Percentiles rank a stretch among this genome's conserved stretches.
Evolutionary conservation across 2,888 invertebrate genomes (phyloP).

Genomic region (Hartigia nigra): DNA sequence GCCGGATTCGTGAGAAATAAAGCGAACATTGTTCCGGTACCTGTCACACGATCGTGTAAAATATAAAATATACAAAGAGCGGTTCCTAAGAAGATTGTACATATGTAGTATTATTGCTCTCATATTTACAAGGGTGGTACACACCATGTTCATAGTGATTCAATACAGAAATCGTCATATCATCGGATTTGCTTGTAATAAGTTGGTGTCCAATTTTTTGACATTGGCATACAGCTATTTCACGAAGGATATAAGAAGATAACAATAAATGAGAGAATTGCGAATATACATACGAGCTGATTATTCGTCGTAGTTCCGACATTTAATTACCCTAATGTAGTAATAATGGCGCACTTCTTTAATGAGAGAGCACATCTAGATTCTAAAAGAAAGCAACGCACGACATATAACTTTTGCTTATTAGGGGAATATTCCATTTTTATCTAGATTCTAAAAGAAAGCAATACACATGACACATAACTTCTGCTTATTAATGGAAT

Average conservation of each 20-base stretch:
- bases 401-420: neutral
- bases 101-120: constrained; percentile 14
- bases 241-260: constrained; percentile 12
- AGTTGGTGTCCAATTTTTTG: constrained; percentile 21
- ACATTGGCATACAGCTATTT: constrained; percentile 25
- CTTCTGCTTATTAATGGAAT: neutral
- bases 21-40: constrained; percentile 44
- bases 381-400: neutral
- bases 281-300: neutral
- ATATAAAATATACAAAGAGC: constrained; percentile 29
- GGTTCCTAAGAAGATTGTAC: constrained; percentile 31
- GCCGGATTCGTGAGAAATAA: neutral
- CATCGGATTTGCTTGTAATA: constrained; percentile 27
- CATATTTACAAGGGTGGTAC: constrained; percentile 31
- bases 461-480: neutral
- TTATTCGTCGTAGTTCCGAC: neutral
- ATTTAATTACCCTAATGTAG: neutral
- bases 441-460: no score
- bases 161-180: constrained; percentile 36
- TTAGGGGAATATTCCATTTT: neutral
- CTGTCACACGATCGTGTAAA: constrained; percentile 48
- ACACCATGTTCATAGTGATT: constrained; percentile 26
- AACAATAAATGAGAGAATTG: neutral
- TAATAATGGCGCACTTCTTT: neutral
- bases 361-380: neutral